A percentile compares a stretch with the other conserved stretches of the same genome.
Conservation (phyloP, 2,113 vertebrate species). For the Empidonax traillii region DNA sequence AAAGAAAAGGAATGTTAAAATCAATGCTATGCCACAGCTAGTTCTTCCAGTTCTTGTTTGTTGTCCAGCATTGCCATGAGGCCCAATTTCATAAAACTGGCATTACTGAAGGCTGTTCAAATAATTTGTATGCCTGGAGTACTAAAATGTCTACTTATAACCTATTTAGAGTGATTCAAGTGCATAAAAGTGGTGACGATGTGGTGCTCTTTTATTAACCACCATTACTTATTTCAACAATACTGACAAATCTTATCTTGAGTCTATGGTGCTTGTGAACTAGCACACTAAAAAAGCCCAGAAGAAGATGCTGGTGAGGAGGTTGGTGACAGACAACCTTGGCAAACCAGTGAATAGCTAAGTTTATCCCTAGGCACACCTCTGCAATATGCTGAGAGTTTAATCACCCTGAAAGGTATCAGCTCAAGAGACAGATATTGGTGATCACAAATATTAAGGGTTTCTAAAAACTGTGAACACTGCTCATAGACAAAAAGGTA, state of each 20-base stretch:
- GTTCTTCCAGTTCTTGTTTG: not conserved
- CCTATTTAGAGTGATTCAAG: not conserved
- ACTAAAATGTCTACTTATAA: not conserved
- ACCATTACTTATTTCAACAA: not conserved
- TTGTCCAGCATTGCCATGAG: not conserved
- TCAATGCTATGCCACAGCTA: not conserved
- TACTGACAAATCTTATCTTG: not conserved
- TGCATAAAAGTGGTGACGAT: not conserved
- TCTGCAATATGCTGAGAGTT: not conserved
- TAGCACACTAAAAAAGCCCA: not conserved
- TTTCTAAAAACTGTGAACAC: not conserved
- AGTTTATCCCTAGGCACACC: not conserved
- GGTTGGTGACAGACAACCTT: not conserved
- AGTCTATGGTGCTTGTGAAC: rapidly evolving
- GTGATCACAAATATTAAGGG: not conserved
- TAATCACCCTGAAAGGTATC: not conserved
- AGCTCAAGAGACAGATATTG: not conserved
- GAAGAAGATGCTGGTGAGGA: not conserved
- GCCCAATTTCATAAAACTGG: not conserved
- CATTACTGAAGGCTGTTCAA: not conserved
- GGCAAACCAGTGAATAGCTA: not conserved
- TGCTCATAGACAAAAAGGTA: not conserved
- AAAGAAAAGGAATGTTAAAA: conserved; percentile 22
- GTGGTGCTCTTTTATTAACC: not conserved
- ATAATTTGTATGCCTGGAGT: not conserved